Evolutionary conservation across 2,888 invertebrate species (phyloP), one percentile per base, ranked within the genome.

Genomic region (Epirrita christyi): DNA sequence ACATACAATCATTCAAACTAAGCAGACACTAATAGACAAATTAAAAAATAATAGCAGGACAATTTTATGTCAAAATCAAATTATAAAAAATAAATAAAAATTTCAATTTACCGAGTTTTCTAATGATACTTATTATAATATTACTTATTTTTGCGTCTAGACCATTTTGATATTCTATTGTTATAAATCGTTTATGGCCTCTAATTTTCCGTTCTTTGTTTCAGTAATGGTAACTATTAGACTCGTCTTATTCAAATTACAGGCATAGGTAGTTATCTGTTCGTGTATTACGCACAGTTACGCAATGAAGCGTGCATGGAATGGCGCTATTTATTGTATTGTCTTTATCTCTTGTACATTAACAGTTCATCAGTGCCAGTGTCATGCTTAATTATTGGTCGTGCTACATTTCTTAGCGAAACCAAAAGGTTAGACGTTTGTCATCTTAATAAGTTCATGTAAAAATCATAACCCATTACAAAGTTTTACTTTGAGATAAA

Each of bases 91-190:
- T 28, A 28, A 28, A 28, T 28, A 28, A 28, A 28, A 28, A 28
- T 28, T n/a, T n/a, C n/a, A n/a, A n/a, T n/a, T n/a, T n/a, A n/a
- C n/a, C n/a, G n/a, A n/a, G n/a, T n/a, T n/a, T n/a, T n/a, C n/a
- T n/a, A n/a, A n/a, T n/a, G n/a, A n/a, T n/a, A n/a, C n/a, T n/a
- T n/a, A n/a, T n/a, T n/a, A n/a, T n/a, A n/a, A n/a, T n/a, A 50
- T 53, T 66, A 53, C 47, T 52, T 57, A 49, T 61, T 63, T 55
- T 41, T 52, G 32, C 41, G 65, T 63, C 58, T 62, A 59, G 57
- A 54, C 64, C 46, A 42, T 43, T 58, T 63, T 63, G 50, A 57
- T 58, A 51, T 46, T 61, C 44, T 34, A 46, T 61, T 57, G 47
- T 51, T 50, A 47, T 54, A 52, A 52, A 46, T 32, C 47, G 41